Evolutionary conservation across 2,888 invertebrate species (phyloP).

Genomic region (Drepanosiphum platanoidis): DNA sequence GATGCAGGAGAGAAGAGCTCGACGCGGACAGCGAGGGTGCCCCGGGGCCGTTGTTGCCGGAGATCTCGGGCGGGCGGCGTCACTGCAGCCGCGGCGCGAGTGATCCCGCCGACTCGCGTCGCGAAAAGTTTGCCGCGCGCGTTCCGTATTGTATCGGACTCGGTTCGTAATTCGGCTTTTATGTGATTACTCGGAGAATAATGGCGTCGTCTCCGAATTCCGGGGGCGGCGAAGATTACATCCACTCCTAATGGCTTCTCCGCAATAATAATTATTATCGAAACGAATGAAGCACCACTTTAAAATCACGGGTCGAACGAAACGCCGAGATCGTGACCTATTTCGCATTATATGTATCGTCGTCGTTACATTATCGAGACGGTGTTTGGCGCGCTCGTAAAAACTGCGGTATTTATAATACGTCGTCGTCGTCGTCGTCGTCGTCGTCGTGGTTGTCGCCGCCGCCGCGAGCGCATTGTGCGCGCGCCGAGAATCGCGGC

Average conservation of each 20-base stretch:
- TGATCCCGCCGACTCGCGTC: too few relatives aligned
- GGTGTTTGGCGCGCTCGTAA: neutral
- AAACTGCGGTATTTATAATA: neutral
- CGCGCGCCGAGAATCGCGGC: neutral
- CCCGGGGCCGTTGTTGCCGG: too few relatives aligned
- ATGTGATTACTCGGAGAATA: neutral
- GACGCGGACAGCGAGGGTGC: too few relatives aligned
- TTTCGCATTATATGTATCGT: neutral
- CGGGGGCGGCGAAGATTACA: neutral
- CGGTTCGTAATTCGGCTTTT: neutral
- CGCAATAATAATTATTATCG: slow-evolving; percentile 2
- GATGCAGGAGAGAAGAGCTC: too few relatives aligned
- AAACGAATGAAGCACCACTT: neutral
- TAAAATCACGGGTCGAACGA: neutral
- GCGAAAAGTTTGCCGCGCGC: too few relatives aligned
- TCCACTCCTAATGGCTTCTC: slow-evolving; percentile 1
- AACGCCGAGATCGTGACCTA: slow-evolving; percentile 1
- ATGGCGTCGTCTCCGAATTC: neutral
- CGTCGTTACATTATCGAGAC: too few relatives aligned
- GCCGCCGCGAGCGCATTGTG: neutral
- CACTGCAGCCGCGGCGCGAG: too few relatives aligned
- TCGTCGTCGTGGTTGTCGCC: too few relatives aligned
- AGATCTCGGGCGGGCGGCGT: too few relatives aligned
- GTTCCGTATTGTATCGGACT: neutral
- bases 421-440: too few relatives aligned